Conservation (phyloP, 2,797 vertebrate species). For the Sternotherus odoratus region DNA sequence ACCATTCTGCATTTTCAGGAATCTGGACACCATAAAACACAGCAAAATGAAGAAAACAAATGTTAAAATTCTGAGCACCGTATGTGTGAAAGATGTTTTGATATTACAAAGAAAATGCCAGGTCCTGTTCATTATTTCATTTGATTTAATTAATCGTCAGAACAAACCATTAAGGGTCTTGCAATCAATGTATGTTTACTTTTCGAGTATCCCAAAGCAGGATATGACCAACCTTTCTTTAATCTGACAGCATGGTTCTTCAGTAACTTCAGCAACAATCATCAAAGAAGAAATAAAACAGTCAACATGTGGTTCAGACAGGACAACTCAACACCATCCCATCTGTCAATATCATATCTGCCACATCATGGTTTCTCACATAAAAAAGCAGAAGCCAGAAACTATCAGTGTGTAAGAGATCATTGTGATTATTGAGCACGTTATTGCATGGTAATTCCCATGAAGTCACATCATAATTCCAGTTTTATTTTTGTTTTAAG, state of each 20-base stretch:
- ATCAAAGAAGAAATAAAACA: neutral
- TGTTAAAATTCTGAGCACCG: neutral
- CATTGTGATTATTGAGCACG: slow-evolving; percentile 52
- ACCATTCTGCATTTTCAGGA: neutral
- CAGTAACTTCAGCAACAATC: neutral
- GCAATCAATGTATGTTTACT: neutral
- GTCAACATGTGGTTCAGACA: neutral
- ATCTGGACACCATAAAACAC: neutral
- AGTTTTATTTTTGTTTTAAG: slow-evolving; percentile 65
- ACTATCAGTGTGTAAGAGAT: slow-evolving; percentile 6
- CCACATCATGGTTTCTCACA: neutral
- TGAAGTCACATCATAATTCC: slow-evolving; percentile 61
- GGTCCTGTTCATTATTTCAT: neutral
- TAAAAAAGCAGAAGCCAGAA: neutral
- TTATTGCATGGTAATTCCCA: slow-evolving; percentile 53
- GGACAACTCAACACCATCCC: neutral
- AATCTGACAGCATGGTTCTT: neutral
- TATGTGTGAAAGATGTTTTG: neutral
- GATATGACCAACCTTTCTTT: neutral
- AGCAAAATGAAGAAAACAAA: neutral
- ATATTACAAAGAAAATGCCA: neutral
- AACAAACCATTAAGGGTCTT: neutral
- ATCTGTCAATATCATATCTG: neutral
- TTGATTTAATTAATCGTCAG: neutral
- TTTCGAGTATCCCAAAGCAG: neutral